Conservation (phyloP, 2,797 vertebrate genomes). For the Pampus argenteus region DNA sequence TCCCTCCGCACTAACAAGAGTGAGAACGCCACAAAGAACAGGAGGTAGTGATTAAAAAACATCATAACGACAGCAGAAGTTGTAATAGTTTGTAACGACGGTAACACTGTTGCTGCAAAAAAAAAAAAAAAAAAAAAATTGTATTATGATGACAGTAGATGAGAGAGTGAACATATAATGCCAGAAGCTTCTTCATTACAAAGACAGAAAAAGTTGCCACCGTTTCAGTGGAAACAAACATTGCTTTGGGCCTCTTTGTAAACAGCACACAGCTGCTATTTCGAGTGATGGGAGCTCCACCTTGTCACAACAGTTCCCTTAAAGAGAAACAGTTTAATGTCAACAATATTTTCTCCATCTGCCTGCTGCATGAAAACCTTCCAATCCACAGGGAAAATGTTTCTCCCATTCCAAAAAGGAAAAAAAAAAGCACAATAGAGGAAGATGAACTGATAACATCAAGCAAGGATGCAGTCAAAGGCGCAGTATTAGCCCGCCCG, state of each 20-base stretch:
- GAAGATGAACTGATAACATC: conserved; percentile 77
- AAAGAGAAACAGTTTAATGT: conserved; percentile 90
- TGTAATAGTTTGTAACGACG: conserved; percentile 32
- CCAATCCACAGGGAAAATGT: conserved; percentile 79
- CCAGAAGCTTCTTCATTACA: conserved; percentile 82
- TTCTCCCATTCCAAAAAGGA: conserved; percentile 68
- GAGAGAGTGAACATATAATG: conserved; percentile 80
- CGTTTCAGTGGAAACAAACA: conserved; percentile 86
- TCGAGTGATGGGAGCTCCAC: conserved; percentile 87
- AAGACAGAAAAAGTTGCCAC: conserved; percentile 79
- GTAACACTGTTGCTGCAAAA: conserved; percentile 61
- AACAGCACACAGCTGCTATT: conserved; percentile 87
- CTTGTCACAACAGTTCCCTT: conserved; percentile 89
- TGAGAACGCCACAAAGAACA: conserved; percentile 2
- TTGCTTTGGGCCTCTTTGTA: conserved; percentile 86
- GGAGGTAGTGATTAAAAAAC: conserved; percentile 33
- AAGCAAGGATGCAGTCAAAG: conserved; percentile 74
- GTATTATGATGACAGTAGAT: conserved; percentile 79
- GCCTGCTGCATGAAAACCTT: conserved; percentile 84
- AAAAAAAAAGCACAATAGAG: conserved; percentile 64
- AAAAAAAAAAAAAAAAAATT: conserved; percentile 72
- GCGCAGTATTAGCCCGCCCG: conserved; percentile 62
- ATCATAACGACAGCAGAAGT: conserved; percentile 35
- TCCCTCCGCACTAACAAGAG: not conserved
- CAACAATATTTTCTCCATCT: conserved; percentile 88